These are phyloP conservation scores for Gryllus bimaculatus DNA, from an alignment of 1,140 invertebrate species.

Conservation along the genomic window DNA sequence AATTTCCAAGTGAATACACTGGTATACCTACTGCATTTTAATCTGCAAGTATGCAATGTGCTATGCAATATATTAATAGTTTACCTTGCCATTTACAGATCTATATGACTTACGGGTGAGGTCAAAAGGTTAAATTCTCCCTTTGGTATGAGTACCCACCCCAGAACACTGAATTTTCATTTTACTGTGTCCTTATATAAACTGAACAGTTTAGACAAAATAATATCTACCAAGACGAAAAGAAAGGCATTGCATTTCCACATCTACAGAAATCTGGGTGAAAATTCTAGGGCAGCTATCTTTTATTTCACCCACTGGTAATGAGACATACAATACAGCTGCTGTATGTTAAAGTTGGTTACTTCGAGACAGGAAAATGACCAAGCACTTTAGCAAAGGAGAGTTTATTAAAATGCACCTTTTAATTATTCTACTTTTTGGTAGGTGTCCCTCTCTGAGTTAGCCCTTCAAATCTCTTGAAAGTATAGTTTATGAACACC, in stretches of 20 bases:
- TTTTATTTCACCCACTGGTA: background rate
- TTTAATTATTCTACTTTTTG: conserved; percentile 49
- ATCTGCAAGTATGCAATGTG: background rate
- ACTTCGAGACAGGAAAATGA: background rate
- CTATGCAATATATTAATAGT: background rate
- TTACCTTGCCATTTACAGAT: background rate
- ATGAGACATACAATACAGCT: background rate
- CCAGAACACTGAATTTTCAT: background rate
- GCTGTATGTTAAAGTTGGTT: background rate
- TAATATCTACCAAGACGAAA: background rate
- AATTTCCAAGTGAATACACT: background rate
- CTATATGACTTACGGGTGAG: background rate
- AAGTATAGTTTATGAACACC: conserved; percentile 99
- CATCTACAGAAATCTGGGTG: background rate
- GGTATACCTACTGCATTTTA: background rate
- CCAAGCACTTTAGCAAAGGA: background rate
- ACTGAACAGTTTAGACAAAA: background rate
- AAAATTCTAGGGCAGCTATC: background rate
- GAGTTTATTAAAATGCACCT: background rate
- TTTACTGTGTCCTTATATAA: background rate
- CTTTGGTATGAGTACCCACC: background rate
- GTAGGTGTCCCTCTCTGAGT: conserved; percentile 74
- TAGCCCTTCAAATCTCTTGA: conserved; percentile 95
- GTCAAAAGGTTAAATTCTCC: background rate
- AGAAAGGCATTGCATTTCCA: background rate